Conservation (phyloP, 2,888 invertebrate genomes). For the Lycocerus yunnanus region DNA sequence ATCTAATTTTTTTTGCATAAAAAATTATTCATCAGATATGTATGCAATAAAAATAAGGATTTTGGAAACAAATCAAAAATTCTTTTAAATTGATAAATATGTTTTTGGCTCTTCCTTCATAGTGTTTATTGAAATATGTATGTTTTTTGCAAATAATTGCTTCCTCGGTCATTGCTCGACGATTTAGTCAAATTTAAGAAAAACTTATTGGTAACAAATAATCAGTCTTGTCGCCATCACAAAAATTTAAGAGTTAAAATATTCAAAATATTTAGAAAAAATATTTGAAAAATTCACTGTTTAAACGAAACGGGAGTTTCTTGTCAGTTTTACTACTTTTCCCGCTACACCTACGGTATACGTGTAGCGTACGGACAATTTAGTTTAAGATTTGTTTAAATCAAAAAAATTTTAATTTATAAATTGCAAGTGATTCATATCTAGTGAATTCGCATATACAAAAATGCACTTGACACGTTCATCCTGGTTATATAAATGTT, state of each 20-base stretch:
- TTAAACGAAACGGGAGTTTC: too few species aligned
- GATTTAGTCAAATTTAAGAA: not conserved
- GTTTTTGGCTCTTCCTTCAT: not conserved
- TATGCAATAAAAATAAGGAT: not conserved
- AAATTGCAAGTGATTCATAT: not conserved
- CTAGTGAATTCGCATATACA: not conserved
- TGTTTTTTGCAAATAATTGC: not conserved
- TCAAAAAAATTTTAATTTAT: not conserved
- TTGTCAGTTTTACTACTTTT: too few species aligned
- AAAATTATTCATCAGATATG: not conserved
- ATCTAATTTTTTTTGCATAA: not conserved
- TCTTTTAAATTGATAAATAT: not conserved
- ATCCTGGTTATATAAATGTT: slow-evolving; percentile 21
- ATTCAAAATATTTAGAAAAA: too few species aligned
- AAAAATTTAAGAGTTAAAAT: too few species aligned
- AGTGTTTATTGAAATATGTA: not conserved
- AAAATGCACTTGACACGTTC: slow-evolving; percentile 16
- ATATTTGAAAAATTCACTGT: too few species aligned
- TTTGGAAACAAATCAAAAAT: not conserved
- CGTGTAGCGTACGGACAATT: too few species aligned
- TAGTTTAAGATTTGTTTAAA: not conserved
- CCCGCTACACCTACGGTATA: too few species aligned
- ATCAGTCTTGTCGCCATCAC: not conserved
- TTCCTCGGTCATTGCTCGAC: not conserved
- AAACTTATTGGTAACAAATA: not conserved